A percentile compares a stretch with the other conserved stretches of the same genome.
Conservation (phyloP, 2,797 vertebrate species). For the Spinus olivaceus region DNA sequence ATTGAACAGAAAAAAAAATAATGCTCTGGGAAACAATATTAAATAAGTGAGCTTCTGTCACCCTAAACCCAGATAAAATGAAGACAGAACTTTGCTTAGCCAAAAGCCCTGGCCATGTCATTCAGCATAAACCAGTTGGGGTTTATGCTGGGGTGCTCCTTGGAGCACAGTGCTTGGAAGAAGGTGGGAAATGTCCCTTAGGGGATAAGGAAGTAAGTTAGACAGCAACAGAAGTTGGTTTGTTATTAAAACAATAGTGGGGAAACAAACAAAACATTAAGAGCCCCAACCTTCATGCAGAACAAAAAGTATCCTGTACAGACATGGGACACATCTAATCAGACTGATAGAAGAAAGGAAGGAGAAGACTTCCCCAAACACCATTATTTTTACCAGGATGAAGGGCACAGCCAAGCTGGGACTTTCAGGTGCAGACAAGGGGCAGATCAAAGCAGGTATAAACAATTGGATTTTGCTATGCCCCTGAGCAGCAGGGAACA, state of each 20-base stretch:
- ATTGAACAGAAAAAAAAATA: neutral
- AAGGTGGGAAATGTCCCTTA: neutral
- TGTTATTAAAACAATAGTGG: neutral
- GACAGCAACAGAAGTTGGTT: neutral
- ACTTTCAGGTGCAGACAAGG: neutral
- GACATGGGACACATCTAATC: neutral
- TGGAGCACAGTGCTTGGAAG: neutral
- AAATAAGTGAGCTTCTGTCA: neutral
- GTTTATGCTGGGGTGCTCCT: no score
- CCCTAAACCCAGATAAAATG: neutral
- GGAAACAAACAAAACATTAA: neutral
- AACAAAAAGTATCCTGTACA: neutral
- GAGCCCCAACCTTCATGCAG: neutral
- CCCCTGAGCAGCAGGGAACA: neutral
- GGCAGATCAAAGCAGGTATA: neutral
- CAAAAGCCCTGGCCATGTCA: accelerated
- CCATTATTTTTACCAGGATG: neutral
- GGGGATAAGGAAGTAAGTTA: neutral
- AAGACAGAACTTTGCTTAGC: neutral
- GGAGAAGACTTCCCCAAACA: neutral
- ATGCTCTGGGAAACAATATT: neutral
- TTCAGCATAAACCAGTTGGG: neutral
- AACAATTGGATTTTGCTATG: accelerated
- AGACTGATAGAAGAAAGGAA: neutral
- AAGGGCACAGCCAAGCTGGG: neutral